Percentiles rank a stretch among this genome's conserved stretches.
Evolutionary conservation across 2,888 invertebrate species (phyloP).

Genomic region (Lithophane leautieri): DNA sequence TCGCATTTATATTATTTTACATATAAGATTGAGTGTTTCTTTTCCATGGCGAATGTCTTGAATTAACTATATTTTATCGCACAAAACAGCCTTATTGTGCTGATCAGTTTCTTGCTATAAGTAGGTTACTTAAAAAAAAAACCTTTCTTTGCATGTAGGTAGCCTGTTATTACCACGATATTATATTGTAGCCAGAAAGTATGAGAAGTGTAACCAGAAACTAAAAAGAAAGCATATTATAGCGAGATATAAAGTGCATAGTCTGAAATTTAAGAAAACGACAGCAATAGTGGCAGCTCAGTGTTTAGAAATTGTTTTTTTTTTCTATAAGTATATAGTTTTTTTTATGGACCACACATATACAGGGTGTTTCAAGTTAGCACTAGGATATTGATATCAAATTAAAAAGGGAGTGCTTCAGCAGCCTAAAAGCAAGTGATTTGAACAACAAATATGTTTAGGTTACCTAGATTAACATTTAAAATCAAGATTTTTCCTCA

Average conservation of each 20-base stretch:
- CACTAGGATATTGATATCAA: not conserved
- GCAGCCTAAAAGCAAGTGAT: not conserved
- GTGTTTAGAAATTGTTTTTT: not conserved
- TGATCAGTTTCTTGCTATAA: not conserved
- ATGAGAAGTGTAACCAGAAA: not conserved
- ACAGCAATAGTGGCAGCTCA: not conserved
- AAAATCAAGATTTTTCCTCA: not conserved
- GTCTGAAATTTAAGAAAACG: not conserved
- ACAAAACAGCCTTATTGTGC: not conserved
- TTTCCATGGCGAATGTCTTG: constrained; percentile 3
- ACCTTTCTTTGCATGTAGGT: not conserved
- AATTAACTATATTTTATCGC: constrained; percentile 2
- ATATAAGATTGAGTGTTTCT: not conserved
- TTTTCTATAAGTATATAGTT: not conserved
- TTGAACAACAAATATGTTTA: not conserved
- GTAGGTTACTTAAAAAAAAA: not conserved
- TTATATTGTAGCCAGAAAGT: constrained; percentile 15
- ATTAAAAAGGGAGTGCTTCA: not conserved
- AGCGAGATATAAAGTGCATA: constrained; percentile 28
- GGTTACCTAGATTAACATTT: not conserved
- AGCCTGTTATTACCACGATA: constrained; percentile 51
- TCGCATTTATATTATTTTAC: constrained; percentile 1
- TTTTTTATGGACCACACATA: not conserved
- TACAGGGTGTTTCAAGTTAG: constrained; percentile 17
- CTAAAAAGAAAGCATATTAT: constrained; percentile 17